Evolutionary conservation across 2,797 vertebrate species (phyloP).

Genomic region (Manis crassicaudata): DNA sequence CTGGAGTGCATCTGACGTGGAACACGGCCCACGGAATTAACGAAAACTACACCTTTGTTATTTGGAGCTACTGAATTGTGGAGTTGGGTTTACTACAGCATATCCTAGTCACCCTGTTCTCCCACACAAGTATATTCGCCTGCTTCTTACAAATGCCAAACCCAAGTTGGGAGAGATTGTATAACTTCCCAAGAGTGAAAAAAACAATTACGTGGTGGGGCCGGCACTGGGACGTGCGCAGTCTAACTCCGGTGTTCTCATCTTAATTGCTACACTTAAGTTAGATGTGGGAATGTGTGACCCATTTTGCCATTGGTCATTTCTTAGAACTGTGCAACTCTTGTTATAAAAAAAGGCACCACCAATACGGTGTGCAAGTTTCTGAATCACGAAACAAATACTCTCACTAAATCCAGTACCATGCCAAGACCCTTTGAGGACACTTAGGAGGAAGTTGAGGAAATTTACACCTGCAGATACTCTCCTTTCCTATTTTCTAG

Average conservation of each 20-base stretch:
- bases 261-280: background rate
- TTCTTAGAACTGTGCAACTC: background rate
- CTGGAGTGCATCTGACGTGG: background rate
- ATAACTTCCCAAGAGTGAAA: background rate
- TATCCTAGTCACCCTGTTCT: background rate
- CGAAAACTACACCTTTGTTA: background rate
- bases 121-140: background rate
- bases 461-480: background rate
- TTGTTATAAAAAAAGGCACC: background rate
- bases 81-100: background rate
- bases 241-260: background rate
- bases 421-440: background rate
- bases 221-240: background rate
- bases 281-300: background rate
- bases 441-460: background rate
- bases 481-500: conserved; percentile 16
- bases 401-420: background rate
- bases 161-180: background rate
- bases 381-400: background rate
- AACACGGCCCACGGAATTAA: too few species aligned
- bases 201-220: rapidly evolving
- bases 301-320: rapidly evolving
- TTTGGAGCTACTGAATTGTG: background rate
- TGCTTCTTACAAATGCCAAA: background rate
- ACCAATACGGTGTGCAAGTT: rapidly evolving